Evolutionary conservation across 2,113 vertebrate genomes (phyloP).

Genomic region (Malurus cyaneus): DNA sequence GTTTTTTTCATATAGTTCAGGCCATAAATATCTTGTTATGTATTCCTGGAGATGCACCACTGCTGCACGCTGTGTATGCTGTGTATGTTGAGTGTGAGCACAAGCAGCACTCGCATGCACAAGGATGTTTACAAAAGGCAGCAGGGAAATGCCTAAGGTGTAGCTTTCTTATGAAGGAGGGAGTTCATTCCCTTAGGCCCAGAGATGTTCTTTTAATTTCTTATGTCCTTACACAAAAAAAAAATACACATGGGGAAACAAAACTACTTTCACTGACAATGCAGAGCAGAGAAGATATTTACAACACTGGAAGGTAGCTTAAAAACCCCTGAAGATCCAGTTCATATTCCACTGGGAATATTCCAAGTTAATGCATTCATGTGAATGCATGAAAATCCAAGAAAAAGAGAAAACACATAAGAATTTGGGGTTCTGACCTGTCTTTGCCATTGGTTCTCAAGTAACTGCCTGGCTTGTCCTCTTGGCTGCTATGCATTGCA

Average conservation of each 20-base stretch:
- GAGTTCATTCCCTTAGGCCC: background rate
- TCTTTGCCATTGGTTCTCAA: background rate
- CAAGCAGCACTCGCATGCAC: background rate
- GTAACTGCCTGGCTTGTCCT: background rate
- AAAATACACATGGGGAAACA: background rate
- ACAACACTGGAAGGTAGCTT: background rate
- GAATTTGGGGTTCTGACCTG: background rate
- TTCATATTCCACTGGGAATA: background rate
- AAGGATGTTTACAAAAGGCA: background rate
- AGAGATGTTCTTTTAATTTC: background rate
- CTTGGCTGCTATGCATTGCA: background rate
- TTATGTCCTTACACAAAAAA: background rate
- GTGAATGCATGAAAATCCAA: background rate
- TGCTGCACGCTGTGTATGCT: fast-evolving
- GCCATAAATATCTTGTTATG: fast-evolving
- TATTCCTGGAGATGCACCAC: background rate
- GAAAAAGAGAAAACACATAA: background rate
- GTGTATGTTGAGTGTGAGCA: background rate
- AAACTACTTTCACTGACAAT: background rate
- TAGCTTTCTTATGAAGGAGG: background rate
- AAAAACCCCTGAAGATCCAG: background rate
- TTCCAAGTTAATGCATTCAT: background rate
- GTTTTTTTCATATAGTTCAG: background rate
- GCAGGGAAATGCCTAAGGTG: background rate
- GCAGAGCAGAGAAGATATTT: background rate